A percentile compares a stretch with the other conserved stretches of the same genome.
phyloP scores from a whole-genome alignment of 2,888 invertebrate genomes.

The Volucella zonaria region DNA sequence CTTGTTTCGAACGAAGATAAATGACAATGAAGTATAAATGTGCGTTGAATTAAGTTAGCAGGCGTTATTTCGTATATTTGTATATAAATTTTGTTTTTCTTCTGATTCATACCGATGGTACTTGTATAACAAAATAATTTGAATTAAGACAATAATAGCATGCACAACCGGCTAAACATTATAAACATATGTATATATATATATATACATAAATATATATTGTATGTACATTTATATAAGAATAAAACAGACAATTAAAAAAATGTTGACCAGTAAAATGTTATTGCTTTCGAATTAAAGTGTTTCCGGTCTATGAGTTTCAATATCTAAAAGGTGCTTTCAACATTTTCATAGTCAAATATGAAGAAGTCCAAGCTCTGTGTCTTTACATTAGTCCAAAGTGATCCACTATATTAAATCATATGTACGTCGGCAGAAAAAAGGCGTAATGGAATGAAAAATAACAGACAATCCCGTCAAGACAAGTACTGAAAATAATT shows the following conservation, averaged over 20 bases:
- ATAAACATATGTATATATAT: neutral
- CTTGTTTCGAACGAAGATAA: conserved; percentile 20
- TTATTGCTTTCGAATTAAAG: neutral
- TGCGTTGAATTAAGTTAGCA: conserved; percentile 62
- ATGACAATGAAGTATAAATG: conserved; percentile 44
- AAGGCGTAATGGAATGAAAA: no score
- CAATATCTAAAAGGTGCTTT: no score
- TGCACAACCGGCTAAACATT: conserved; percentile 43
- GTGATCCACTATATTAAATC: no score
- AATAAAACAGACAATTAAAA: no score
- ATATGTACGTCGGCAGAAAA: no score
- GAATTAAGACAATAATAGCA: conserved; percentile 20
- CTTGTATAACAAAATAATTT: neutral
- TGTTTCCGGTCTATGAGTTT: no score
- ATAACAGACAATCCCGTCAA: no score
- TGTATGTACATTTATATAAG: neutral
- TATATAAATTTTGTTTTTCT: conserved; percentile 1
- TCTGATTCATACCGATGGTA: conserved; percentile 3
- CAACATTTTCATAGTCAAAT: no score
- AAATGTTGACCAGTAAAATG: conserved; percentile 11
- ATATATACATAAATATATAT: conserved; percentile 1
- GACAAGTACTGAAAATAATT: no score
- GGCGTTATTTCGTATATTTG: conserved; percentile 15
- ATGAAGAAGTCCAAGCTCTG: no score
- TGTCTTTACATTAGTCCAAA: no score